Conservation (phyloP, 2,113 vertebrate species). For the Vanacampus margaritifer region DNA sequence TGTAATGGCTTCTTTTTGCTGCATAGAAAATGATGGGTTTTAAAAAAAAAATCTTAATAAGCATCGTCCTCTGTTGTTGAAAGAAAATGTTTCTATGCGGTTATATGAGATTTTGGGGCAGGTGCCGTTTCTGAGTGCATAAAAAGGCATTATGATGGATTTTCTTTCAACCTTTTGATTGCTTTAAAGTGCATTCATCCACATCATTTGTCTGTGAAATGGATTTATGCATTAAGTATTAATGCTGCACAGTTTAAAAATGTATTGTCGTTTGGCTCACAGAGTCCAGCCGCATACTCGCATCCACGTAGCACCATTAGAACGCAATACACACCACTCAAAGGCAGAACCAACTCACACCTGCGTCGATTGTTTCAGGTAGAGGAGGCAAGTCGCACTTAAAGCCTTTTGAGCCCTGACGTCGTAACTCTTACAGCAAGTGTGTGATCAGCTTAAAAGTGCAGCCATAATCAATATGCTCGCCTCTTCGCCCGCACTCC, state of each 20-base stretch:
- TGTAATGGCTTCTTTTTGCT: no score
- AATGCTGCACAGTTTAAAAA: background rate
- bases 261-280: background rate
- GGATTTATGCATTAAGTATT: background rate
- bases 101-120: background rate
- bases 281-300: no score
- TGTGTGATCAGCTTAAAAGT: constrained; percentile 27
- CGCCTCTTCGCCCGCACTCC: constrained; percentile 12
- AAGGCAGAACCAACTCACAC: background rate
- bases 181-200: background rate
- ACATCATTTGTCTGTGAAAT: background rate
- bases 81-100: background rate
- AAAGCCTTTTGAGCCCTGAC: constrained; percentile 18
- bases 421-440: constrained; percentile 22
- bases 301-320: background rate
- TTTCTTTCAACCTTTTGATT: background rate
- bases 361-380: background rate
- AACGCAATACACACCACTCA: background rate
- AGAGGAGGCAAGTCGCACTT: background rate
- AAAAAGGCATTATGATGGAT: background rate
- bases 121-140: background rate
- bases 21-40: no score
- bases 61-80: background rate
- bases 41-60: no score
- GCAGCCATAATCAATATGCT: constrained; percentile 39